Evolutionary conservation across 2,888 invertebrate species (phyloP), one percentile per base, ranked within the genome.

Genomic region (Melanotus villosus): DNA sequence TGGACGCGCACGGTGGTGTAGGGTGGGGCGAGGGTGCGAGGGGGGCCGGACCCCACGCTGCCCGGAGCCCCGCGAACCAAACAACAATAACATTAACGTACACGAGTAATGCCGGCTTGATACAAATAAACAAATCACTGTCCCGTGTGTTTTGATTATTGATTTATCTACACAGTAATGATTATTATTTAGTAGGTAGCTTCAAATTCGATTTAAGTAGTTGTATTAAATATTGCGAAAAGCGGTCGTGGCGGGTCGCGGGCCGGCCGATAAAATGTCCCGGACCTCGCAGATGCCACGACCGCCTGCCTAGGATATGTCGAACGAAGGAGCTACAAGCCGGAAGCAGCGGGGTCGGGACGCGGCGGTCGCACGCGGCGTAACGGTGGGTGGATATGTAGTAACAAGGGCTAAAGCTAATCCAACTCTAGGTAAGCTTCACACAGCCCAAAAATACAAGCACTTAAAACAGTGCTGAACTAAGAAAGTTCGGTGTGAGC

Each of bases 391-490:
- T 85, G 85, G 85, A 86, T 85, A 86, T 85, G 84, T 86, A 86
- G 84, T 86, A 86, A 85, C 85, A 85, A 86, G 86, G 86, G 85
- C 86, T 86, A 85, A 86, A 86, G 86, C 86, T 85, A 86, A 85
- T 85, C 85, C 85, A 85, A 85, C 85, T 84, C 85, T 85, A 86
- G 82, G 82, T 84, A 87, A 88, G 87, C 86, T 87, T 88, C 88
- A 88, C 89, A 89, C 88, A 89, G 89, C 88, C 87, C 88, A 87
- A 87, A 88, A 88, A 85, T 84, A 88, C 86, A 88, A 89, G 89
- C 89, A 89, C 89, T 89, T 89, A 89, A 89, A 89, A 89, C 89
- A 89, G 89, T 89, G 89, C 89, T 87, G 85, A 87, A 85, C 85
- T 85, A 84, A 85, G 83, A 85, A 81, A 84, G 85, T 85, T 86